These are phyloP conservation scores for Pomacea maculata DNA, from an alignment of 1,140 invertebrate genomes.

Conservation along the genomic window DNA sequence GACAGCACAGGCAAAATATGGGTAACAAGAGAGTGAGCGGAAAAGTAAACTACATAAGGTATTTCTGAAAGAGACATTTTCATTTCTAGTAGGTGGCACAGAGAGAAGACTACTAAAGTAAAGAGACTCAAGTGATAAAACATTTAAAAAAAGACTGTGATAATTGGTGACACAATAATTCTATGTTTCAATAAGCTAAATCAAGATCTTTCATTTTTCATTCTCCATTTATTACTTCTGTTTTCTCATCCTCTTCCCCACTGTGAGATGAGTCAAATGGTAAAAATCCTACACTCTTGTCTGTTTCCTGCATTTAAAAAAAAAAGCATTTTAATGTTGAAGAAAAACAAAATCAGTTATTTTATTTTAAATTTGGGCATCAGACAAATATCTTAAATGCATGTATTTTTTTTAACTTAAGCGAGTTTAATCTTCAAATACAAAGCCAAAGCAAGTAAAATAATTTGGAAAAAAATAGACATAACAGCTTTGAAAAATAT, in stretches of 20 bases:
- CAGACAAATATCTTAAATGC: too few species aligned
- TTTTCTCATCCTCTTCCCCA: constrained; percentile 35
- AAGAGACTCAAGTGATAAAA: not conserved
- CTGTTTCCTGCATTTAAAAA: constrained; percentile 13
- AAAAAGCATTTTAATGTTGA: not conserved
- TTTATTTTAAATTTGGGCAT: too few species aligned
- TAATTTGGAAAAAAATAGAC: too few species aligned
- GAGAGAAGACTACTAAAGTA: too few species aligned
- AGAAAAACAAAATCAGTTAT: too few species aligned
- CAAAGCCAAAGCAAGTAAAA: too few species aligned
- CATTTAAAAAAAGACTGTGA: not conserved
- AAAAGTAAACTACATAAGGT: not conserved
- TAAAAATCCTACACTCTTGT: constrained; percentile 76
- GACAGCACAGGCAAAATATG: not conserved
- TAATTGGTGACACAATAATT: too few species aligned
- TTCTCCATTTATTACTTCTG: constrained; percentile 9
- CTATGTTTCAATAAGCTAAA: not conserved
- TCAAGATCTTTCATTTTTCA: not conserved
- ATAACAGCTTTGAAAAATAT: too few species aligned
- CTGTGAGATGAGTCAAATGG: constrained; percentile 74
- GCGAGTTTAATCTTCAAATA: too few species aligned
- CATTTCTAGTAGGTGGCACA: too few species aligned
- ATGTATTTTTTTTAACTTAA: too few species aligned
- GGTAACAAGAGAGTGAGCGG: not conserved
- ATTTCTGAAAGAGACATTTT: not conserved